Evolutionary conservation across 2,888 invertebrate genomes (phyloP), one percentile per base, ranked within the genome.

Genomic region (Philopedon plagiatum): DNA sequence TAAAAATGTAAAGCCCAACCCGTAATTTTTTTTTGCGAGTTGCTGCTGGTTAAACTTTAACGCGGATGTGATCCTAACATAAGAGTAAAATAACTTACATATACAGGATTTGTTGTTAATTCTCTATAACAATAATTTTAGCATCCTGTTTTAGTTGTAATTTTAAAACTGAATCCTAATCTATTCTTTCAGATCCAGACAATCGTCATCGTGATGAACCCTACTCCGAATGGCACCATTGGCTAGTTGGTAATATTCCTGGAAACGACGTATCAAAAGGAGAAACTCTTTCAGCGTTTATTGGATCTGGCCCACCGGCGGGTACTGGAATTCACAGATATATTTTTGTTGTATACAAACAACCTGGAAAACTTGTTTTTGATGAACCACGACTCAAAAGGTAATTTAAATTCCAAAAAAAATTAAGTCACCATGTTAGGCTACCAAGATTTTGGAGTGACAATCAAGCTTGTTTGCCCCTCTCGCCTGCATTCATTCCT

Each of bases 191-290:
- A 88, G 97, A 97, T 87, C 97, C 97, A 0, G 97, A 97, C 87
- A 96, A 96, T 7, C 97, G 97, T 0, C 93, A 93, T 76, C 91
- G 96, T 29, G 83, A 88, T n/a, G 90, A 92, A 7, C 96, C 96
- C 0, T 93, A 88, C 76, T 92, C 89, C 83, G 97, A 97, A 85
- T 96, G 94, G 92, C 93, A 94, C 81, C 97, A 97, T 85, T 97
- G 97, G 97, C 85, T 96, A 3, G 92, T 97, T 0, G 93, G 90
- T 32, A 97, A 97, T 83, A 93, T 98, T 77, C 93, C 93, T 15
- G 95, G 93, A 11, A 85, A 82, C 76, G 87, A 93, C 76, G 82
- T 97, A 1, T 79, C 83, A 0, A 86, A 88, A 2, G 97, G 97
- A 5, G 93, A 95, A 65, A 88, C 88, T 0, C 86, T 96, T 0